Conservation (phyloP, 2,113 vertebrate species). For the Dipodomys stephensi region DNA sequence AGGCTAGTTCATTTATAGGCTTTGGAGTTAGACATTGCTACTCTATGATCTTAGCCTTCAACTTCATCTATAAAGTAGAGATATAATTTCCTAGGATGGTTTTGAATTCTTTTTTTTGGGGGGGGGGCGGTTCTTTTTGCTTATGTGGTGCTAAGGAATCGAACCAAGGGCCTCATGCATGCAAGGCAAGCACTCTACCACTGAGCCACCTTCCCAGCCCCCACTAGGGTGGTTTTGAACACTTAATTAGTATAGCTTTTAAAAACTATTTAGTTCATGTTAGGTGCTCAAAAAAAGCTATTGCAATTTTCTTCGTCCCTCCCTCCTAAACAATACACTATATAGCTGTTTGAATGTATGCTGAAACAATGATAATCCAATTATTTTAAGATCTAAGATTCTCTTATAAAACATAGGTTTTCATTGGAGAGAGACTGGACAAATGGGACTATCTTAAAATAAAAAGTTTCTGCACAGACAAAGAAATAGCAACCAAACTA, state of each 20-base stretch:
- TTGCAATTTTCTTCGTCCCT: constrained; percentile 28
- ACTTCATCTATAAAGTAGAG: constrained; percentile 11
- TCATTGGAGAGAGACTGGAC: not conserved
- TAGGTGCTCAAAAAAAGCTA: not conserved
- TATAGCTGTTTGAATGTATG: not conserved
- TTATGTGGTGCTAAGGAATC: too few species aligned
- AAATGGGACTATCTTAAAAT: too few species aligned
- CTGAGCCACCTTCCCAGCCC: too few species aligned
- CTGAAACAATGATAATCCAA: constrained; percentile 26
- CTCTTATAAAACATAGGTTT: constrained; percentile 51
- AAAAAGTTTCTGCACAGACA: too few species aligned
- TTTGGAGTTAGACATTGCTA: not conserved
- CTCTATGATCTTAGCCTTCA: not conserved
- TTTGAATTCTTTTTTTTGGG: not conserved
- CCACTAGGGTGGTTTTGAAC: not conserved
- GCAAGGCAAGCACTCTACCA: too few species aligned
- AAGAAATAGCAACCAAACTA: too few species aligned
- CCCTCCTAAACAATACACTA: not conserved
- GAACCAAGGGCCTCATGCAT: too few species aligned
- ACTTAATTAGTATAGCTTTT: not conserved
- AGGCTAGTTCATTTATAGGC: not conserved
- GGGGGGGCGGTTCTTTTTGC: too few species aligned
- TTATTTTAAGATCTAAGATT: constrained; percentile 2
- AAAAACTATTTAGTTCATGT: constrained; percentile 11
- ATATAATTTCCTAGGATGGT: constrained; percentile 6